These are phyloP conservation scores for Gorsachius goisagi DNA, from an alignment of 2,113 vertebrate species.

Conservation along the genomic window DNA sequence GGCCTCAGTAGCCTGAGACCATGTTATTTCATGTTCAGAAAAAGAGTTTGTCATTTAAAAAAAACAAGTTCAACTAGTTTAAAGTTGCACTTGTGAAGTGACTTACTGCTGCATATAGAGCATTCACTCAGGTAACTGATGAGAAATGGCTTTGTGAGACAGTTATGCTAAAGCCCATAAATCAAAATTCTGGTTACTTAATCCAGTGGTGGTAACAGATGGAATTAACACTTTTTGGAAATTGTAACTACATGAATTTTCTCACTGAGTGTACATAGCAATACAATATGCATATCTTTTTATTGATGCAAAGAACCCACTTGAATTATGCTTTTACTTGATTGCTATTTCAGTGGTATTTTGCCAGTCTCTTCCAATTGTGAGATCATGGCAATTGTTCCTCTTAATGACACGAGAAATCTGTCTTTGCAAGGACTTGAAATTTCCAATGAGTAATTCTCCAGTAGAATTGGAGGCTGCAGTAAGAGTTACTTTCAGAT, in stretches of 20 bases:
- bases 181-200: neutral
- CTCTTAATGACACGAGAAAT: neutral
- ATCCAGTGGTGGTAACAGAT: neutral
- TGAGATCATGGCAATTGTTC: neutral
- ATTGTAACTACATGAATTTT: neutral
- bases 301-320: neutral
- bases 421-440: neutral
- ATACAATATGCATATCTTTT: neutral
- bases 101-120: neutral
- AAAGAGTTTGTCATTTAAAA: neutral
- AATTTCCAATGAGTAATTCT: neutral
- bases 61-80: neutral
- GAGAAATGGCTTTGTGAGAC: neutral
- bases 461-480: neutral
- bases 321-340: neutral
- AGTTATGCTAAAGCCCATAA: neutral
- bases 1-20: neutral
- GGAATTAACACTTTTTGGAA: neutral
- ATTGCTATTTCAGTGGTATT: slow-evolving; percentile 30
- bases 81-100: neutral
- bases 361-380: neutral
- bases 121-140: neutral
- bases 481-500: neutral
- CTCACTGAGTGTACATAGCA: neutral
- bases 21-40: neutral